Evolutionary conservation across 2,113 vertebrate genomes (phyloP).

Genomic region (Ardeotis arabs): DNA sequence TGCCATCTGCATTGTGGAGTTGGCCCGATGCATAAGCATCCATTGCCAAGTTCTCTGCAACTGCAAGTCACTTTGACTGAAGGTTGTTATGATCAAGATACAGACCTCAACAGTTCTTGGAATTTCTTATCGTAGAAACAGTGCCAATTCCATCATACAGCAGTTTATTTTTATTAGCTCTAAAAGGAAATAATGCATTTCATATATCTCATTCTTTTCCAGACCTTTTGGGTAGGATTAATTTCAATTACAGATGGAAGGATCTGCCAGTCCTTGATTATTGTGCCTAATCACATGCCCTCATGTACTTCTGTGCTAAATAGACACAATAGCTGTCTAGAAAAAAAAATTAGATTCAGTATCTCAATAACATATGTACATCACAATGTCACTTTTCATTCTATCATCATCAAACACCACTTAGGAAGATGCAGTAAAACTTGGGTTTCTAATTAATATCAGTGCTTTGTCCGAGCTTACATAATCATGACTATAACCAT

Average conservation of each 20-base stretch:
- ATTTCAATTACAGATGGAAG: not conserved
- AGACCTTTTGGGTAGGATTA: not conserved
- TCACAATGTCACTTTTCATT: not conserved
- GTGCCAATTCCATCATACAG: not conserved
- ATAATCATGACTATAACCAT: not conserved
- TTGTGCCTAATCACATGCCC: not conserved
- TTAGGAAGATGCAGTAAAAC: not conserved
- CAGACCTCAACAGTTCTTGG: not conserved
- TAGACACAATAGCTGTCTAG: not conserved
- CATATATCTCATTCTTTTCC: not conserved
- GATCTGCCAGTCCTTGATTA: not conserved
- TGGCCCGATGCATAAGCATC: not conserved
- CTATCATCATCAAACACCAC: not conserved
- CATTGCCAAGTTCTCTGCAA: not conserved
- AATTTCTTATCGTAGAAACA: not conserved
- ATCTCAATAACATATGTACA: not conserved
- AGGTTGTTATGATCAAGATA: not conserved
- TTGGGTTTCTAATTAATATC: not conserved
- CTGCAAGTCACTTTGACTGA: not conserved
- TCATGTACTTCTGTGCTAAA: not conserved
- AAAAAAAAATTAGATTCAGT: not conserved
- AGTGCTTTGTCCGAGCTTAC: not conserved
- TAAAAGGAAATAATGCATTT: not conserved
- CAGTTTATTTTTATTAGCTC: not conserved
- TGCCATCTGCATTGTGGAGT: not conserved